Conservation (phyloP, 2,888 invertebrate species). For the Steromphala cineraria region DNA sequence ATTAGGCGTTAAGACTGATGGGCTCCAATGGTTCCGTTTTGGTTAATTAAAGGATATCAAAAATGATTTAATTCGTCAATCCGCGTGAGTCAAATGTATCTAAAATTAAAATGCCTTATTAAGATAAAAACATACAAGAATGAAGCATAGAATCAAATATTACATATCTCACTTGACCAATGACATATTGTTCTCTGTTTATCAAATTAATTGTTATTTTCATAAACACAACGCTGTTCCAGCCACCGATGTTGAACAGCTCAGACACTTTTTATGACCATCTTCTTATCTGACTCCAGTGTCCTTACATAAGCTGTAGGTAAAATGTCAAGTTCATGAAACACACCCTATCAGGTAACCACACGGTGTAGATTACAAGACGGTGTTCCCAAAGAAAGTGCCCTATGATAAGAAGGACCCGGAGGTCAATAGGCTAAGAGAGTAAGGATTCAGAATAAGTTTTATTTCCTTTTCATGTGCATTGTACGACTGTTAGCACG, state of each 20-base stretch:
- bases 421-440: not conserved
- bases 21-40: too few relatives aligned
- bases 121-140: not conserved
- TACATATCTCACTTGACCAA: not conserved
- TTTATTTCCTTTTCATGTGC: not conserved
- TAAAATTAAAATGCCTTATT: too few relatives aligned
- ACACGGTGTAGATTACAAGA: not conserved
- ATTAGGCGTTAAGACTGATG: too few relatives aligned
- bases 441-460: not conserved
- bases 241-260: not conserved
- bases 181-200: too few relatives aligned
- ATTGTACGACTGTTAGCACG: not conserved
- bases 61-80: too few relatives aligned
- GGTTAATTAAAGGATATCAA: too few relatives aligned
- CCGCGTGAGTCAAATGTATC: too few relatives aligned
- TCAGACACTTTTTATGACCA: not conserved
- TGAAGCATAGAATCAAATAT: not conserved
- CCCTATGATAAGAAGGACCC: not conserved
- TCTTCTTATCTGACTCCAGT: not conserved
- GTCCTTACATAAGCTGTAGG: not conserved
- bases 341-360: not conserved
- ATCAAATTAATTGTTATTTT: too few relatives aligned
- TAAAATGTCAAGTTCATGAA: not conserved
- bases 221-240: not conserved
- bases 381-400: not conserved